Base-by-base conservation (phyloP, 2,797 vertebrate genomes). In the Intellagama lesueurii region DNA sequence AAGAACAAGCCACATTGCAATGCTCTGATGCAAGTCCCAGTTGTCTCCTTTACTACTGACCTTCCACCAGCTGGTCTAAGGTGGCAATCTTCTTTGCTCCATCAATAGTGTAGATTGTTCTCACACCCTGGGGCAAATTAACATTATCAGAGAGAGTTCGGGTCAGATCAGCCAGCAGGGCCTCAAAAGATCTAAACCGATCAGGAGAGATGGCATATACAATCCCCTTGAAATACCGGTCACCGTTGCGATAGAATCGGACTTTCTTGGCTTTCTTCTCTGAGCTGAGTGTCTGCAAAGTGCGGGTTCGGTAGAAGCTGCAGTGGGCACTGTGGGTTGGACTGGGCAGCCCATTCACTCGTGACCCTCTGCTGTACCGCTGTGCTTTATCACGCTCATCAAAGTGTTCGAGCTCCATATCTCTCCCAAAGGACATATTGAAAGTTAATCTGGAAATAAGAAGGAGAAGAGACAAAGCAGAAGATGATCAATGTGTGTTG, bases 181-280 rank as follows among this genome's bases (percentile, higher is more conserved):
- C 99, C 80, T 99, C 99, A 7, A 99, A 96, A 75, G 98, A 99
- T 77, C 99, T 95, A 94, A 99, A 99, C 0, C 99, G 97, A 92
- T 99, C 99, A 79, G 98, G 98, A 90, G 99, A 99, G 95, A 99
- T 98, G 92, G 99, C 99, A 56, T 99, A 99, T 70, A 99, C 98
- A 95, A 99, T 98, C 86, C 99, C 99, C 96, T 99, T 99, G 96
- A 99, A 99, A 96, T 99, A 99, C 19, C 98, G 98, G 96, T 99
- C 99, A 92, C 99, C 99, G 0, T 99, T 99, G 83, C 99, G 98
- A 95, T 99, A 99, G 97, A 99, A 99, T 28, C 98, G 98, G 24
- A 99, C 98, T 95, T 99, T 99, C 97, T 98, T 99, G 95, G 99
- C 99, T 95, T 99, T 99, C 95, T 99, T 99, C 95, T 99, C 99